A percentile compares a stretch with the other conserved stretches of the same genome.
phyloP scores from a whole-genome alignment of 2,888 invertebrate genomes.

The Athalia circularis region DNA sequence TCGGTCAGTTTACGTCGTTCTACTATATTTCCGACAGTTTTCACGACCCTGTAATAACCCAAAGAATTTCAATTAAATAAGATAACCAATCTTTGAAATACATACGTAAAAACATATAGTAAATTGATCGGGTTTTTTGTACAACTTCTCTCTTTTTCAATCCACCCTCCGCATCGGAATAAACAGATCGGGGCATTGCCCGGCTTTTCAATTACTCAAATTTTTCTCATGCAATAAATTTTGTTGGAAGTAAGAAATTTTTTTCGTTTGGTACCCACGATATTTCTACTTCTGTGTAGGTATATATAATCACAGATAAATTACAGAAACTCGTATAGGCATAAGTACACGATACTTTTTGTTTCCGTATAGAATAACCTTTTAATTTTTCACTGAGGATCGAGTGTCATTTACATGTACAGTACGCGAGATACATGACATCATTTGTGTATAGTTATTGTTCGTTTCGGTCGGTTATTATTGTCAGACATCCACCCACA shows the following conservation, averaged over 20 bases:
- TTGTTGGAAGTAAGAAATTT: background rate
- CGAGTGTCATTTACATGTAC: conserved; percentile 2
- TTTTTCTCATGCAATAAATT: background rate
- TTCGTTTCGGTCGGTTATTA: background rate
- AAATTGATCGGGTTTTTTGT: conserved; percentile 2
- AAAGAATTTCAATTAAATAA: conserved; percentile 47
- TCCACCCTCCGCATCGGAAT: conserved; percentile 14
- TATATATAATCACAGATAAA: conserved; percentile 31
- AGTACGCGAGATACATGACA: background rate
- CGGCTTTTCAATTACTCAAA: conserved; percentile 14
- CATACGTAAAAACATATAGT: background rate
- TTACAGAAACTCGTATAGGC: background rate
- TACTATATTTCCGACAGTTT: conserved; percentile 12
- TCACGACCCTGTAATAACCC: conserved; percentile 28
- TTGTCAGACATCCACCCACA: conserved; percentile 7
- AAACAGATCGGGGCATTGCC: no score
- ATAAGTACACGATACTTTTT: background rate
- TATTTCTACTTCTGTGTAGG: background rate
- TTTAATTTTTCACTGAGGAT: conserved; percentile 4
- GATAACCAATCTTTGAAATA: conserved; percentile 42
- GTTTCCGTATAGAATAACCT: background rate
- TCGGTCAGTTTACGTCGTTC: conserved; percentile 26
- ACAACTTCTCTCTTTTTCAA: background rate
- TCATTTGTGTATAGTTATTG: conserved; percentile 26
- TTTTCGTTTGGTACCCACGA: background rate